phyloP scores from a whole-genome alignment of 2,113 vertebrate genomes.

The Ceuthmochares aereus region DNA sequence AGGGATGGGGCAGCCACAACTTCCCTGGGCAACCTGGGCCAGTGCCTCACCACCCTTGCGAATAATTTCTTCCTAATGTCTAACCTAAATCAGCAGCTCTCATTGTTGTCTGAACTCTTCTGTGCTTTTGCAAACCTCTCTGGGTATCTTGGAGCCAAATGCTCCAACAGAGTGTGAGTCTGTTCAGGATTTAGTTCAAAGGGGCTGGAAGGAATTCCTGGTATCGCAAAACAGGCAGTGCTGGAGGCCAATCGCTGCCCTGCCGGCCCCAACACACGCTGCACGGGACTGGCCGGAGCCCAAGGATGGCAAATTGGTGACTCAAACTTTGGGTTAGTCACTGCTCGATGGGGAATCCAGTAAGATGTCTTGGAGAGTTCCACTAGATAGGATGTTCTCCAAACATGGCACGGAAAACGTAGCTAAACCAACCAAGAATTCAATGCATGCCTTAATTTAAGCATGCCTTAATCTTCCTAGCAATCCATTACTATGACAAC shows the following conservation, averaged over 20 bases:
- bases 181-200: constrained; percentile 41
- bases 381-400: constrained; percentile 50
- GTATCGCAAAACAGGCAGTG: background rate
- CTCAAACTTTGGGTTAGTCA: constrained; percentile 17
- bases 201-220: constrained; percentile 45
- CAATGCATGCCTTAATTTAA: constrained; percentile 42
- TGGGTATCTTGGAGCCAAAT: background rate
- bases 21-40: too few species aligned
- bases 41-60: too few species aligned
- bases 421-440: constrained; percentile 46
- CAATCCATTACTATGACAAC: constrained; percentile 56
- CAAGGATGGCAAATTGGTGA: constrained; percentile 21
- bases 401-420: constrained; percentile 63
- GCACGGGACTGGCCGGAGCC: background rate
- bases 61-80: too few species aligned
- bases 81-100: background rate
- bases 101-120: background rate
- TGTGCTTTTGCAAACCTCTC: background rate
- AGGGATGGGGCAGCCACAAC: too few species aligned
- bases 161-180: background rate
- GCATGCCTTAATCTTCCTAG: constrained; percentile 36
- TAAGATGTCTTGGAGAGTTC: background rate
- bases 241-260: background rate
- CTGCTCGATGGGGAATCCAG: background rate
- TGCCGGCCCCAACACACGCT: background rate